These are phyloP conservation scores for Chaetura pelagica DNA, from an alignment of 2,113 vertebrate species.

Conservation along the genomic window DNA sequence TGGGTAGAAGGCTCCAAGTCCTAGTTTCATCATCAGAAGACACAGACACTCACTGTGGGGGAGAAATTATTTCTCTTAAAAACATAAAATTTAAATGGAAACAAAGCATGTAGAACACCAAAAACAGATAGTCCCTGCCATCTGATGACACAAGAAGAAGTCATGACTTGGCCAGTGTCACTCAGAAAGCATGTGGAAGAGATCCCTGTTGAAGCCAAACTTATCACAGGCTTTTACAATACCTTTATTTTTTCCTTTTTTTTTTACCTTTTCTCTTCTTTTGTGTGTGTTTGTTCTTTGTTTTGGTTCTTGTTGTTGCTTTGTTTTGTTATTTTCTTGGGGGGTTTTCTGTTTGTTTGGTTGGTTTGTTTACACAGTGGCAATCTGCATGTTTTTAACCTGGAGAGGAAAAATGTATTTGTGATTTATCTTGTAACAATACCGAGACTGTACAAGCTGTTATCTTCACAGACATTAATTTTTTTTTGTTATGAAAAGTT, in stretches of 20 bases:
- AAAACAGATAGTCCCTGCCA: rapidly evolving
- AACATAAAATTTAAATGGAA: background rate
- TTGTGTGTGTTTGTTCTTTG: no score
- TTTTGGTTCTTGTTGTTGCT: no score
- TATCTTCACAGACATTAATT: background rate
- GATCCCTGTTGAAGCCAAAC: background rate
- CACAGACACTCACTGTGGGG: rapidly evolving
- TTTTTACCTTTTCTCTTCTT: no score
- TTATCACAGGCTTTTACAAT: background rate
- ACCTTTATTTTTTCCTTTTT: background rate
- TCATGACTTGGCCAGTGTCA: background rate
- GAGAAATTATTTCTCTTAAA: background rate
- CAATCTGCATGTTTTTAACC: background rate
- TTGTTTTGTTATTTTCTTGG: no score
- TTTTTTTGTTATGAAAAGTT: background rate
- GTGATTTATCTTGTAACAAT: background rate
- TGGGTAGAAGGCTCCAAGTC: background rate
- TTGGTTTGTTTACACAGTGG: background rate
- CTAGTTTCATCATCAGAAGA: background rate
- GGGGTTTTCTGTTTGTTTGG: no score
- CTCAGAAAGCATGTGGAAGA: background rate
- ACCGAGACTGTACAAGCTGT: background rate
- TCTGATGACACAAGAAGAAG: background rate
- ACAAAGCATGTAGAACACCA: background rate
- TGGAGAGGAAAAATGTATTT: background rate